Percentiles rank a stretch among this genome's conserved stretches.
Conservation (phyloP, 2,797 vertebrate species). For the Coilia nasus region DNA sequence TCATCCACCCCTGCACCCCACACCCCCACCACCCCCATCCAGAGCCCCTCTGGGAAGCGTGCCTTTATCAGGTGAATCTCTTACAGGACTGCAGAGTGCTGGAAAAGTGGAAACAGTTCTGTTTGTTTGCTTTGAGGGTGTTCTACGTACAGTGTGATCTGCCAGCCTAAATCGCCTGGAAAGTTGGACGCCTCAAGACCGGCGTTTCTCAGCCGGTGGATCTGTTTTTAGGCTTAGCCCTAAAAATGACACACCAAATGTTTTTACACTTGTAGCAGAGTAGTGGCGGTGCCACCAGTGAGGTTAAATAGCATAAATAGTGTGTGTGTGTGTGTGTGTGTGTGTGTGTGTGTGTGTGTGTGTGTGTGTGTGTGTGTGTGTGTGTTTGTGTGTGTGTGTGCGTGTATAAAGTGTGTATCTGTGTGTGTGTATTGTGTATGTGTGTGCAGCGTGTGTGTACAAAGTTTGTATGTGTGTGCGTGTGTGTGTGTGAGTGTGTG, state of each 20-base stretch:
- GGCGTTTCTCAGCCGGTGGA: conserved; percentile 26
- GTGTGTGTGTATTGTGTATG: neutral
- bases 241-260: conserved; percentile 4
- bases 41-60: neutral
- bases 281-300: neutral
- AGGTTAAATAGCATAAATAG: neutral
- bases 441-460: neutral
- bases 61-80: conserved; percentile 45
- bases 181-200: conserved; percentile 9
- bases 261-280: conserved; percentile 24
- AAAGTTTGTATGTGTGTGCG: neutral
- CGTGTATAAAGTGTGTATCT: neutral
- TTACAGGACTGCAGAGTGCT: conserved; percentile 20
- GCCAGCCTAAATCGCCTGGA: conserved; percentile 31
- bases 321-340: neutral
- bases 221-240: conserved; percentile 13
- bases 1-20: neutral
- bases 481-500: neutral
- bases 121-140: conserved; percentile 43
- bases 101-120: conserved; percentile 32
- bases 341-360: neutral
- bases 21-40: conserved; percentile 15
- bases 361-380: neutral
- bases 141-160: conserved; percentile 5
- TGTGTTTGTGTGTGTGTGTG: neutral